Conservation (phyloP, 2,113 vertebrate species). For the Benitochromis conjunctus region DNA sequence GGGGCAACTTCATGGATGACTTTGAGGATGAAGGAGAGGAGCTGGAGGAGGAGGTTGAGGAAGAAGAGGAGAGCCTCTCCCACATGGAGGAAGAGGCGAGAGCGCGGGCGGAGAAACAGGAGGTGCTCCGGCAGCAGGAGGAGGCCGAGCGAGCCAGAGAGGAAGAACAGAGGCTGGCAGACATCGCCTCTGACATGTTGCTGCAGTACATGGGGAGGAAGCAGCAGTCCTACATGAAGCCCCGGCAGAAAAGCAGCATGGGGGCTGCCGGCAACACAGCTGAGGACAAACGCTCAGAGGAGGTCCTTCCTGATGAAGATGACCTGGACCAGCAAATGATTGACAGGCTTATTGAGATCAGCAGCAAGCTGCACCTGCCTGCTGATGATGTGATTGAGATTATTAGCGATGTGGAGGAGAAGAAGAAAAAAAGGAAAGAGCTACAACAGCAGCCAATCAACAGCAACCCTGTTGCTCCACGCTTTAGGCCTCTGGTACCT, state of each 20-base stretch:
- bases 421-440: slow-evolving; percentile 82
- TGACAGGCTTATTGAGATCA: slow-evolving; percentile 88
- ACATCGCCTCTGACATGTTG: slow-evolving; percentile 88
- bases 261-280: slow-evolving; percentile 62
- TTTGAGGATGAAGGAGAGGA: slow-evolving; percentile 72
- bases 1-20: slow-evolving; percentile 76
- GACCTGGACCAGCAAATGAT: slow-evolving; percentile 89
- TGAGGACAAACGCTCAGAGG: slow-evolving; percentile 80
- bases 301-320: slow-evolving; percentile 71
- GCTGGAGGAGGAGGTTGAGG: slow-evolving; percentile 68
- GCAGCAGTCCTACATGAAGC: slow-evolving; percentile 74
- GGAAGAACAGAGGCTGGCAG: slow-evolving; percentile 84
- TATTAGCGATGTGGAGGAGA: slow-evolving; percentile 87
- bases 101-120: slow-evolving; percentile 71
- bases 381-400: slow-evolving; percentile 90
- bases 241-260: slow-evolving; percentile 70
- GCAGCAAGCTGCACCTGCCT: slow-evolving; percentile 88
- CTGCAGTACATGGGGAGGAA: slow-evolving; percentile 87
- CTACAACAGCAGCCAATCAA: slow-evolving; percentile 63
- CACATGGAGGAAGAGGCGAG: slow-evolving; percentile 73
- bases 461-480: slow-evolving; percentile 45
- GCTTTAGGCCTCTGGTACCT: slow-evolving; percentile 72
- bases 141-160: slow-evolving; percentile 78
- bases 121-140: slow-evolving; percentile 76
- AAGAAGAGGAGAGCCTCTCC: slow-evolving; percentile 69